phyloP scores from a whole-genome alignment of 2,113 vertebrate species.

The Cebidichthys violaceus region DNA sequence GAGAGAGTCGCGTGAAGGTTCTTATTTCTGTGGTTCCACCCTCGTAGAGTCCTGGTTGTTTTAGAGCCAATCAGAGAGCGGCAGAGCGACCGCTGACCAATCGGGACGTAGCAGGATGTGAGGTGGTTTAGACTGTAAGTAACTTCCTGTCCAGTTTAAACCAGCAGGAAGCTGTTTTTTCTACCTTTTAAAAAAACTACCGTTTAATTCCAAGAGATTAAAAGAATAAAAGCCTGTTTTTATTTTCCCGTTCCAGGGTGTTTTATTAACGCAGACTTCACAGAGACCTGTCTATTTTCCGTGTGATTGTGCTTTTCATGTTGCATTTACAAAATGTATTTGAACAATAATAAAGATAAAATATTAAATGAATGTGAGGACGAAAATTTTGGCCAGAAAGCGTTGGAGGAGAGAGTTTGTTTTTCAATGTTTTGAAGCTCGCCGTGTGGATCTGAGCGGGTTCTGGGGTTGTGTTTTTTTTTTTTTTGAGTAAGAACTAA shows the following conservation, averaged over 20 bases:
- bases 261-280: slow-evolving; percentile 76
- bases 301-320: slow-evolving; percentile 83
- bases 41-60: not conserved
- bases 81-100: not conserved
- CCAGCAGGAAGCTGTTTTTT: slow-evolving; percentile 25
- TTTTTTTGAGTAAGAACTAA: not conserved
- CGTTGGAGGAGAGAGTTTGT: slow-evolving; percentile 4
- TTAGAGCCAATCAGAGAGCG: slow-evolving; percentile 24
- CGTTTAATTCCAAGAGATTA: slow-evolving; percentile 21
- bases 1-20: not conserved
- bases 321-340: slow-evolving; percentile 79
- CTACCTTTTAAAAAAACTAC: not conserved
- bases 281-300: slow-evolving; percentile 76
- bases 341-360: slow-evolving; percentile 67
- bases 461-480: slow-evolving; percentile 36
- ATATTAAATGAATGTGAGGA: slow-evolving; percentile 57
- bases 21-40: not conserved
- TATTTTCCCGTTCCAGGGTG: slow-evolving; percentile 56
- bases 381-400: slow-evolving; percentile 1
- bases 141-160: slow-evolving; percentile 13
- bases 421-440: slow-evolving; percentile 7
- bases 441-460: slow-evolving; percentile 15
- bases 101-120: not conserved
- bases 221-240: slow-evolving; percentile 55
- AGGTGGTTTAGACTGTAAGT: slow-evolving; percentile 4